Evolutionary conservation across 2,888 invertebrate species (phyloP).

Genomic region (Athripsodes cinereus): DNA sequence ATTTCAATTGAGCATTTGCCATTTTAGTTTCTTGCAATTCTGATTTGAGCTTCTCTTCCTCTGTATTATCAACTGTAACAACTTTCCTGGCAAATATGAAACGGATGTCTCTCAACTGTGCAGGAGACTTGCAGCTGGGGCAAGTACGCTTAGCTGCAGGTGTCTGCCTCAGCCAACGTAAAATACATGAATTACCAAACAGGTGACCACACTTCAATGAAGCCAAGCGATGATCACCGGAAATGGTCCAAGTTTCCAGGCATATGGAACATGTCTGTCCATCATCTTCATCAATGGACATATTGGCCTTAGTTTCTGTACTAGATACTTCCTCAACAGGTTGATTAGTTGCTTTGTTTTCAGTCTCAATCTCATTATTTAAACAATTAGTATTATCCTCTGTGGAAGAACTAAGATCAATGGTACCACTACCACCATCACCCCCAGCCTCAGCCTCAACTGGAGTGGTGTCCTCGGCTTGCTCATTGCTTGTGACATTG

Average conservation of each 20-base stretch:
- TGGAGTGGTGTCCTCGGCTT: too few species aligned
- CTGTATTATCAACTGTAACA: conserved; percentile 71
- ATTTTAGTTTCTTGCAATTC: conserved; percentile 52
- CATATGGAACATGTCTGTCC: conserved; percentile 82
- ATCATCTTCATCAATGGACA: conserved; percentile 46
- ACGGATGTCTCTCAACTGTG: conserved; percentile 62
- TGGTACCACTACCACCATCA: too few species aligned
- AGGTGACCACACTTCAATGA: conserved; percentile 88
- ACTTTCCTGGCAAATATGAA: conserved; percentile 73
- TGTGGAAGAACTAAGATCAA: too few species aligned
- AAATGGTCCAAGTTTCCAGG: conserved; percentile 80
- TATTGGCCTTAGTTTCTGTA: neutral
- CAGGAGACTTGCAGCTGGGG: conserved; percentile 82
- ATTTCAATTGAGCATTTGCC: conserved; percentile 52
- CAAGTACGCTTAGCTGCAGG: conserved; percentile 58
- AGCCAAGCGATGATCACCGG: conserved; percentile 80
- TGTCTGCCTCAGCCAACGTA: conserved; percentile 63
- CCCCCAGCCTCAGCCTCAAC: too few species aligned
- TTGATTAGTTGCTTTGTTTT: neutral
- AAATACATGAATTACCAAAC: conserved; percentile 78
- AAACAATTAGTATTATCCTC: too few species aligned
- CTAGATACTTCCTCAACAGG: neutral
- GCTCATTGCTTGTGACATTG: too few species aligned
- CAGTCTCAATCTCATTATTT: too few species aligned
- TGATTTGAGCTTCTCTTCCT: conserved; percentile 60